A percentile compares a stretch with the other conserved stretches of the same genome.
phyloP scores from a whole-genome alignment of 1,140 invertebrate species.

The Zaprionus taronus region DNA sequence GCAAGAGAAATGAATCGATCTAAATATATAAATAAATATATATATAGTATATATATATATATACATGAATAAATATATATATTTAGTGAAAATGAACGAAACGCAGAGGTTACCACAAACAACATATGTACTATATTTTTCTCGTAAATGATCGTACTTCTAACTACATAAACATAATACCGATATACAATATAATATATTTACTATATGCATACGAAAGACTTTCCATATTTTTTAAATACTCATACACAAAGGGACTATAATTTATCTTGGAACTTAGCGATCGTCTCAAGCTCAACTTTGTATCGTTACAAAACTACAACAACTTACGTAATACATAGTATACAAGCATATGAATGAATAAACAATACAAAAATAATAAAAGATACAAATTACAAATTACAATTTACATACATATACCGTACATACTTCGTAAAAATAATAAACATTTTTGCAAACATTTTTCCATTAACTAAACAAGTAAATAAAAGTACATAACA shows the following conservation, averaged over 20 bases:
- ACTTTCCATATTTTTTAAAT: slow-evolving; percentile 41
- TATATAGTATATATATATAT: slow-evolving; percentile 44
- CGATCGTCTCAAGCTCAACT: slow-evolving; percentile 32
- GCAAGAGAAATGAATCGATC: slow-evolving; percentile 31
- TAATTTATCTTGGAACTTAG: slow-evolving; percentile 32
- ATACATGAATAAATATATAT: slow-evolving; percentile 39
- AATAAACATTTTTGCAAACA: slow-evolving; percentile 40
- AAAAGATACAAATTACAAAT: slow-evolving; percentile 23
- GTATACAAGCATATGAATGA: slow-evolving; percentile 15
- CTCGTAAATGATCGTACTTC: slow-evolving; percentile 56
- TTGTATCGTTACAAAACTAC: slow-evolving; percentile 32
- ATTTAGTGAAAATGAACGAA: slow-evolving; percentile 49
- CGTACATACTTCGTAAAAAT: slow-evolving; percentile 37
- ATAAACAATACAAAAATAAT: slow-evolving; percentile 18
- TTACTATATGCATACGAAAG: slow-evolving; percentile 42
- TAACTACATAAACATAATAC: slow-evolving; percentile 31
- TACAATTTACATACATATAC: slow-evolving; percentile 33
- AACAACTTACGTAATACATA: slow-evolving; percentile 42
- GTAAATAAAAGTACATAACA: slow-evolving; percentile 40
- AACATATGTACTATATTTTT: slow-evolving; percentile 79
- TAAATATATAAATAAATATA: slow-evolving; percentile 43
- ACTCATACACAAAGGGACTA: slow-evolving; percentile 30
- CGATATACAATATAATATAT: slow-evolving; percentile 18
- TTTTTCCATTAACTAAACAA: slow-evolving; percentile 27
- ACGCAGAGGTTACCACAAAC: slow-evolving; percentile 40